These are phyloP conservation scores for Lepidochrysops patricia DNA, from an alignment of 2,888 invertebrate species.

Conservation along the genomic window DNA sequence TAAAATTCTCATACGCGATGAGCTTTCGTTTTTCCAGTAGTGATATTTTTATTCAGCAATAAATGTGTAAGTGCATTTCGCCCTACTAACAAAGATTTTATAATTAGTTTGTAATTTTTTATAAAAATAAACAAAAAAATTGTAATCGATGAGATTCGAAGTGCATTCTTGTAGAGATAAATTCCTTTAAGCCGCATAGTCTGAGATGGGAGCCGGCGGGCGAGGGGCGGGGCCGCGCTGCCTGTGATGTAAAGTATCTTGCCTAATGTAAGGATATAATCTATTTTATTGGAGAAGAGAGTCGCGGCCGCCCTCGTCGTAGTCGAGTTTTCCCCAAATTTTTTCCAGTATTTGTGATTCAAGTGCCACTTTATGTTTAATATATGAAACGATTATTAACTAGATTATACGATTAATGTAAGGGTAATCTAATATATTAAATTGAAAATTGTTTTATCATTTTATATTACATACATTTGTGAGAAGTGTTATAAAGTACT, in stretches of 20 bases:
- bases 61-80: slow-evolving; percentile 69
- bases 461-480: slow-evolving; percentile 75
- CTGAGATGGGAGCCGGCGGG: slow-evolving; percentile 43
- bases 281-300: slow-evolving; percentile 28
- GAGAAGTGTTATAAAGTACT: slow-evolving; percentile 72
- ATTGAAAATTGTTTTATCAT: slow-evolving; percentile 76
- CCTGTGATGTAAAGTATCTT: slow-evolving; percentile 64
- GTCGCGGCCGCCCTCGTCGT: slow-evolving; percentile 47
- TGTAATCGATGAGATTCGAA: slow-evolving; percentile 69
- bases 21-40: slow-evolving; percentile 70
- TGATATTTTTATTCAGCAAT: slow-evolving; percentile 75
- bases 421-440: slow-evolving; percentile 75
- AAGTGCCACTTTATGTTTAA: slow-evolving; percentile 86
- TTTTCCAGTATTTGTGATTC: slow-evolving; percentile 85
- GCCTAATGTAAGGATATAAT: slow-evolving; percentile 53
- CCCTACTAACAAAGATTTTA: slow-evolving; percentile 50
- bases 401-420: slow-evolving; percentile 75
- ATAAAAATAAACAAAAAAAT: slow-evolving; percentile 49
- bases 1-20: slow-evolving; percentile 56
- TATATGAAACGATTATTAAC: slow-evolving; percentile 73
- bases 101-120: slow-evolving; percentile 66
- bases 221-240: slow-evolving; percentile 15
- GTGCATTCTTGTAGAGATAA: slow-evolving; percentile 72
- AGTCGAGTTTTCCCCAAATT: slow-evolving; percentile 76
- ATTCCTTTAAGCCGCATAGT: slow-evolving; percentile 71